phyloP scores from a whole-genome alignment of 2,888 invertebrate species.

The Hirtodrosophila trivittata region DNA sequence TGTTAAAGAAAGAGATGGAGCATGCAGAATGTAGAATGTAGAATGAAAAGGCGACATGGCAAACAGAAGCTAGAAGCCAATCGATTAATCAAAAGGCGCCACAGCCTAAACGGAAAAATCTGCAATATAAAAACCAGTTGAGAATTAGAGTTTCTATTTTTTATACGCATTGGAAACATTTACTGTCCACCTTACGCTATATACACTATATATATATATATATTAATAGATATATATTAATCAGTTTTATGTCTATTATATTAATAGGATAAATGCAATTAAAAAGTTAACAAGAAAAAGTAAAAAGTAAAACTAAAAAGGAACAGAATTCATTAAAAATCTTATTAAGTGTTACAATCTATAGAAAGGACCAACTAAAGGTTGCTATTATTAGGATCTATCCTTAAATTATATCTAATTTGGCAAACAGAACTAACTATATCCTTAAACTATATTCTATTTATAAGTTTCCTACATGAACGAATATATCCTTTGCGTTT shows the following conservation, averaged over 20 bases:
- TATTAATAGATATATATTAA: conserved; percentile 19
- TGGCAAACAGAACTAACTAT: conserved; percentile 27
- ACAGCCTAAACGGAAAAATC: conserved; percentile 3
- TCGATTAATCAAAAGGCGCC: conserved; percentile 1
- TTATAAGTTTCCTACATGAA: conserved; percentile 47
- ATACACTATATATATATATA: conserved; percentile 25
- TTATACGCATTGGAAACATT: conserved; percentile 59
- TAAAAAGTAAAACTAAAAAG: conserved; percentile 12
- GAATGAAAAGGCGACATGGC: conserved; percentile 50
- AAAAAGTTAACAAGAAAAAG: conserved; percentile 7
- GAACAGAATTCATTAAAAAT: conserved; percentile 20
- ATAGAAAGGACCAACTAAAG: conserved; percentile 1
- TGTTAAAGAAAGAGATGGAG: not conserved
- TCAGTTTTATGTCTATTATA: conserved; percentile 74
- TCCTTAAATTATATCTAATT: conserved; percentile 35
- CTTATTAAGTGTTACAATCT: not conserved
- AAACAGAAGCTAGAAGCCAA: conserved; percentile 53
- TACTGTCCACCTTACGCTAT: not conserved
- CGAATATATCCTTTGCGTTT: conserved; percentile 43
- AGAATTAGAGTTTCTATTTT: conserved; percentile 69
- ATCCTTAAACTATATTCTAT: conserved; percentile 50
- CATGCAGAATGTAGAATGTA: not conserved
- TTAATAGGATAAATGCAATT: conserved; percentile 65
- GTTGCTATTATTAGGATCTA: conserved; percentile 36
- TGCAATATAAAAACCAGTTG: conserved; percentile 21